Conservation (phyloP, 2,888 invertebrate genomes). For the Plusia festucae region DNA sequence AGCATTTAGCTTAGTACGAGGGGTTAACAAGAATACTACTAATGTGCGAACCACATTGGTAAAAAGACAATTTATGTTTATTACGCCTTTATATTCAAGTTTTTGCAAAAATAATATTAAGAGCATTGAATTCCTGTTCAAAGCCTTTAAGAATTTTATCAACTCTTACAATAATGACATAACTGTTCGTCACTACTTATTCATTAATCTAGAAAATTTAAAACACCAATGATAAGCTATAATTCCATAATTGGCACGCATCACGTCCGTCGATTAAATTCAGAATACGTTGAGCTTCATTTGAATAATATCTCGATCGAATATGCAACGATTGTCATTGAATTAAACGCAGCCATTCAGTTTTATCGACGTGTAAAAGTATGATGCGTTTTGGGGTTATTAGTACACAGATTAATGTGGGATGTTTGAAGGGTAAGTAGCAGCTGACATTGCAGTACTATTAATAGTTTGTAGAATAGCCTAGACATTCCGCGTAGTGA, state of each 20-base stretch:
- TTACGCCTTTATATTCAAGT: too few species aligned
- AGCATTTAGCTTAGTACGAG: too few species aligned
- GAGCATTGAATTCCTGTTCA: too few species aligned
- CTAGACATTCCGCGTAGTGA: too few species aligned
- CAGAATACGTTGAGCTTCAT: slow-evolving; percentile 33
- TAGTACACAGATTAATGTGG: not conserved
- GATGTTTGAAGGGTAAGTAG: not conserved
- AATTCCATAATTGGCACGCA: not conserved
- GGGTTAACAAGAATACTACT: too few species aligned
- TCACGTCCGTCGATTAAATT: slow-evolving; percentile 14
- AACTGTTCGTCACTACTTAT: too few species aligned
- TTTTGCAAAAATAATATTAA: too few species aligned
- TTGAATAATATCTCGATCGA: slow-evolving; percentile 47
- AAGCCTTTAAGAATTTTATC: too few species aligned
- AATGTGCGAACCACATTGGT: too few species aligned
- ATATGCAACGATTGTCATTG: slow-evolving; percentile 47
- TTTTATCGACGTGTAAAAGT: slow-evolving; percentile 43
- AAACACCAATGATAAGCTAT: not conserved
- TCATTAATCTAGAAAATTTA: too few species aligned
- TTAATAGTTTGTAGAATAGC: not conserved
- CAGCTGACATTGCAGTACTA: not conserved
- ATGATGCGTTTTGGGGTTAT: not conserved
- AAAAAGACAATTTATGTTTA: too few species aligned
- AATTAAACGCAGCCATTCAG: slow-evolving; percentile 44
- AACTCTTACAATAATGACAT: too few species aligned